Conservation (phyloP, 2,113 vertebrate genomes). For the Gambusia holbrooki region DNA sequence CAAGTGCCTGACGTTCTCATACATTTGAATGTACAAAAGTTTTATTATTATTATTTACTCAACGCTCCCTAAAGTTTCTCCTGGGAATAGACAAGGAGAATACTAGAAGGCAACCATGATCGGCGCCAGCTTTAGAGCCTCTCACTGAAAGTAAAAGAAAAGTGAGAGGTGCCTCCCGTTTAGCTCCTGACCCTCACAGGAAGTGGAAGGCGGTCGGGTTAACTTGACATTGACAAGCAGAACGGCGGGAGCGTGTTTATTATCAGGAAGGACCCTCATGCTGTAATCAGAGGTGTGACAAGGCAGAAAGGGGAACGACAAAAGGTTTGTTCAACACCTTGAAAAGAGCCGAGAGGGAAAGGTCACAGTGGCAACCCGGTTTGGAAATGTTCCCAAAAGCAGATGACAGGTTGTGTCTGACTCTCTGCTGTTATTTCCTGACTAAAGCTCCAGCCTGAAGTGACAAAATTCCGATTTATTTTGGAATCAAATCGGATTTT, state of each 20-base stretch:
- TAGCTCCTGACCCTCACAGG: constrained; percentile 54
- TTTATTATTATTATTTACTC: too few relatives aligned
- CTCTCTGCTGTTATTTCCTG: not conserved
- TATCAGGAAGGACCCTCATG: constrained; percentile 59
- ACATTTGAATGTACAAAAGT: constrained; percentile 93
- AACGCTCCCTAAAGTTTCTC: constrained; percentile 31
- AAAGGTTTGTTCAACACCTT: constrained; percentile 49
- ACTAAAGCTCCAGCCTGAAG: too few relatives aligned
- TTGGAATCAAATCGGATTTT: too few relatives aligned
- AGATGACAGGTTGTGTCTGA: constrained; percentile 1
- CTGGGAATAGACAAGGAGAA: constrained; percentile 20
- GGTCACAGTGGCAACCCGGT: constrained; percentile 23
- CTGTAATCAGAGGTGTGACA: constrained; percentile 34
- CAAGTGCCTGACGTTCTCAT: constrained; percentile 92
- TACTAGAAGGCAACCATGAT: constrained; percentile 38
- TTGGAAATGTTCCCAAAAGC: constrained; percentile 25
- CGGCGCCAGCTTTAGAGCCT: constrained; percentile 30
- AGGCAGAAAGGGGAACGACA: constrained; percentile 11
- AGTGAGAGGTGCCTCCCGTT: constrained; percentile 6
- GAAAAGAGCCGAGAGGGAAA: constrained; percentile 38
- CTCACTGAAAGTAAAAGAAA: constrained; percentile 30
- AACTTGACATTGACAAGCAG: constrained; percentile 56
- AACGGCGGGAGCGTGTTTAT: constrained; percentile 39
- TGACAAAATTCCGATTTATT: too few relatives aligned
- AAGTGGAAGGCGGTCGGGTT: constrained; percentile 55